Percentiles rank a stretch among this genome's conserved stretches.
Evolutionary conservation across 2,797 vertebrate species (phyloP).

Genomic region (Sebastes iracundus): DNA sequence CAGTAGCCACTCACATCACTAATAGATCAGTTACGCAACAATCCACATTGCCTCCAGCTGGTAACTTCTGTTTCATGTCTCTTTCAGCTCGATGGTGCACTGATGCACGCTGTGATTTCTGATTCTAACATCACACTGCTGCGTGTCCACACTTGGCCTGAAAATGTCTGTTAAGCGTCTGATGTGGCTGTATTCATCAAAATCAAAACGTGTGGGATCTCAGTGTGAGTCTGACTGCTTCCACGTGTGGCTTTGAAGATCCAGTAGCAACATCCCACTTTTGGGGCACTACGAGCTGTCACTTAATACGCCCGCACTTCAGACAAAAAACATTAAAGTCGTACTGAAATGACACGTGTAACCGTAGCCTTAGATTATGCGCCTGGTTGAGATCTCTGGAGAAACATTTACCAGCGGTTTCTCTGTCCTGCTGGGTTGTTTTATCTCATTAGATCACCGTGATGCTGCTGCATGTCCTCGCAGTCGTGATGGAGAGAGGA

Average conservation of each 20-base stretch:
- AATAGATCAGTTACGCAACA: not conserved
- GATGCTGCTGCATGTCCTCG: constrained; percentile 24
- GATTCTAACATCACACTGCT: constrained; percentile 1
- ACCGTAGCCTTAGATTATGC: constrained; percentile 18
- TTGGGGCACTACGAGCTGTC: constrained; percentile 6
- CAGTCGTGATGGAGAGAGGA: constrained; percentile 19
- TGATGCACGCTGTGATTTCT: constrained; percentile 3
- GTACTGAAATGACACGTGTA: constrained; percentile 5
- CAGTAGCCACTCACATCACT: not conserved
- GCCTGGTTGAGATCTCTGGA: constrained; percentile 2
- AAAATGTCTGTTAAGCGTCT: constrained; percentile 12
- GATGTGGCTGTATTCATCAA: constrained; percentile 35
- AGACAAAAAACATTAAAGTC: constrained; percentile 33
- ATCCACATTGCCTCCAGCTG: not conserved
- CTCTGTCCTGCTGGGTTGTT: constrained; percentile 22
- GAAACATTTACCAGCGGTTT: constrained; percentile 2
- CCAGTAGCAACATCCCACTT: constrained; percentile 1
- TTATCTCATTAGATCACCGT: constrained; percentile 11
- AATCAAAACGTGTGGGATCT: constrained; percentile 32
- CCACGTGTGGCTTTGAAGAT: constrained; percentile 55
- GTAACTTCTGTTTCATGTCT: constrained; percentile 1
- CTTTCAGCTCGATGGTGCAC: not conserved
- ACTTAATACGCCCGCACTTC: constrained; percentile 8
- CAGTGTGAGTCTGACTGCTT: constrained; percentile 14
- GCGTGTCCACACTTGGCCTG: constrained; percentile 11